Evolutionary conservation across 2,797 vertebrate genomes (phyloP).

Genomic region (Brachymystax lenok): DNA sequence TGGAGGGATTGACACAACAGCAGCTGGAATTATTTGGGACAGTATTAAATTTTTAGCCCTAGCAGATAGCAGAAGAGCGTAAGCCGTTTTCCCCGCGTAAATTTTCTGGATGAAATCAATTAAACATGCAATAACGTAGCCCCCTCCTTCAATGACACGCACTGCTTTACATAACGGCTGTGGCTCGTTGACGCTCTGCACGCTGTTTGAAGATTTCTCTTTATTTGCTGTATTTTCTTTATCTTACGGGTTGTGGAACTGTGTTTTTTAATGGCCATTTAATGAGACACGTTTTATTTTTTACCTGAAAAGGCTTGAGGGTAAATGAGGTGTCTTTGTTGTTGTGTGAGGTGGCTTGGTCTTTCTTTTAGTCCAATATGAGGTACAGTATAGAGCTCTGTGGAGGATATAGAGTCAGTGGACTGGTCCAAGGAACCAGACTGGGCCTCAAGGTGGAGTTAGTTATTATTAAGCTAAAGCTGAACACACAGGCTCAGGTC

Average conservation of each 20-base stretch:
- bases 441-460: neutral
- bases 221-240: neutral
- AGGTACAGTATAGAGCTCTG: neutral
- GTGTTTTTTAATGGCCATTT: neutral
- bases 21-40: constrained; percentile 5
- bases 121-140: neutral
- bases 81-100: neutral
- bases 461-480: constrained; percentile 38
- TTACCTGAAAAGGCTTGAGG: neutral
- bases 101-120: constrained; percentile 4
- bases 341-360: neutral
- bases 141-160: neutral
- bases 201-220: neutral
- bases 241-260: neutral
- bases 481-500: constrained; percentile 58
- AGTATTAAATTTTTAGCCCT: neutral
- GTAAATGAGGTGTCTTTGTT: neutral
- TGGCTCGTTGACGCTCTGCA: neutral
- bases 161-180: neutral
- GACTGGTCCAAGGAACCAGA: neutral
- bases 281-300: neutral
- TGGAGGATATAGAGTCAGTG: neutral
- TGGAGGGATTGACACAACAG: neutral
- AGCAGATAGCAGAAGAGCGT: constrained; percentile 1
- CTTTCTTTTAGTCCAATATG: neutral